Conservation (phyloP, 2,113 vertebrate genomes). For the Corythoichthys intestinalis region DNA sequence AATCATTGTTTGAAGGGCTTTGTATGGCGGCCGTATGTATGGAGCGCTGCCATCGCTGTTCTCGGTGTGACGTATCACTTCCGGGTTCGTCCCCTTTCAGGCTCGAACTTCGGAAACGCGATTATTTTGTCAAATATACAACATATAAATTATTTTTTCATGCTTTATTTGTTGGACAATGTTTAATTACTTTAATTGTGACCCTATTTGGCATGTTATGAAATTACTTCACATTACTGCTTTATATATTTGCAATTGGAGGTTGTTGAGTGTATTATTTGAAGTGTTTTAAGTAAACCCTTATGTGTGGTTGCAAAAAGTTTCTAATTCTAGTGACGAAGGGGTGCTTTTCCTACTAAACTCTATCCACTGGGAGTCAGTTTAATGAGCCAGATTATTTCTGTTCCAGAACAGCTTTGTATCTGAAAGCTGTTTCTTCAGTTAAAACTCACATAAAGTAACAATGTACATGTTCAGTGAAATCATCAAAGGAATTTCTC, state of each 20-base stretch:
- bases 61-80: too few species aligned
- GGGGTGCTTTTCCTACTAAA: slow-evolving; percentile 6
- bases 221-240: background rate
- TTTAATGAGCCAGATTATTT: slow-evolving; percentile 34
- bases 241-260: background rate
- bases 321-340: slow-evolving; percentile 20
- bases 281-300: slow-evolving; percentile 23
- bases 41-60: too few species aligned
- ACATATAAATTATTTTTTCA: too few species aligned
- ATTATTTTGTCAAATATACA: too few species aligned
- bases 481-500: slow-evolving; percentile 1
- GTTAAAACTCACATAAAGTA: background rate
- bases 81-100: too few species aligned
- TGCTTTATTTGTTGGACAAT: too few species aligned
- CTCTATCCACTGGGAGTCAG: slow-evolving; percentile 8
- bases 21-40: too few species aligned
- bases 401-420: slow-evolving; percentile 15
- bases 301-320: slow-evolving; percentile 15
- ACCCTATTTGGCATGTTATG: too few species aligned
- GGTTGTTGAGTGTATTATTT: slow-evolving; percentile 23
- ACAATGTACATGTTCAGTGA: background rate
- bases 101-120: too few species aligned
- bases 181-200: too few species aligned
- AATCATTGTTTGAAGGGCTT: too few species aligned
- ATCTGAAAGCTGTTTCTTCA: slow-evolving; percentile 20